Base-by-base conservation (phyloP, 2,888 invertebrate genomes). In the Chydorus sphaericus region DNA sequence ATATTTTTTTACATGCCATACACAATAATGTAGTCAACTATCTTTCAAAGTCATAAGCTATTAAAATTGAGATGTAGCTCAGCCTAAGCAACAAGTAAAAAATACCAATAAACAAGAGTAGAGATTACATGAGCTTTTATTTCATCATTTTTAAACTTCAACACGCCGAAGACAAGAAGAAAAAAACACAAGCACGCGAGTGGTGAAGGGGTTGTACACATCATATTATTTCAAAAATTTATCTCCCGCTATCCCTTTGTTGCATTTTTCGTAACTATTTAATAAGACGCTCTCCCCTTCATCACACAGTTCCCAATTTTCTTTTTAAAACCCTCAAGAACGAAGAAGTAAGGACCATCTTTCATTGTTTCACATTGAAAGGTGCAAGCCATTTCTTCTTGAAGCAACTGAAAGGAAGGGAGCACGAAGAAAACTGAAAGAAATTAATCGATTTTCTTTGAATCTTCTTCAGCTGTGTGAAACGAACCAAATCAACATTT, bases 121-220 rank as follows among this genome's bases (percentile, higher is more conserved):
- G 44, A 44, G 44, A 44, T 44, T 44, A 44, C 44, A 44, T 26
- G 44, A 44, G 44, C 28, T 44, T 44, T n/a, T n/a, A n/a, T n/a
- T n/a, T n/a, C n/a, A 44, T 44, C 28, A 23, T 26, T 44, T n/a
- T 44, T 44, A 16, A 26, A 44, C 44, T 44, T 28, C 44, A 44
- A 44, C 44, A 44, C 44, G 44, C 44, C 44, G 44, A 28, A 44
- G 44, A 44, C 23, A 44, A 44, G n/a, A n/a, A n/a, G n/a, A n/a
- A n/a, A n/a, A n/a, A n/a, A n/a, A n/a, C n/a, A n/a, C n/a, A n/a
- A n/a, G n/a, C n/a, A n/a, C n/a, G 28, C 44, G 44, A 44, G 44
- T 44, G n/a, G 23, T 44, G 44, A 44, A 44, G 44, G 26, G 44
- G 44, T 44, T 44, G 44, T 44, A 44, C 44, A 44, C 44, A 44